A percentile compares a stretch with the other conserved stretches of the same genome.
Evolutionary conservation across 2,113 vertebrate genomes (phyloP).

Genomic region (Archocentrus centrarchus): DNA sequence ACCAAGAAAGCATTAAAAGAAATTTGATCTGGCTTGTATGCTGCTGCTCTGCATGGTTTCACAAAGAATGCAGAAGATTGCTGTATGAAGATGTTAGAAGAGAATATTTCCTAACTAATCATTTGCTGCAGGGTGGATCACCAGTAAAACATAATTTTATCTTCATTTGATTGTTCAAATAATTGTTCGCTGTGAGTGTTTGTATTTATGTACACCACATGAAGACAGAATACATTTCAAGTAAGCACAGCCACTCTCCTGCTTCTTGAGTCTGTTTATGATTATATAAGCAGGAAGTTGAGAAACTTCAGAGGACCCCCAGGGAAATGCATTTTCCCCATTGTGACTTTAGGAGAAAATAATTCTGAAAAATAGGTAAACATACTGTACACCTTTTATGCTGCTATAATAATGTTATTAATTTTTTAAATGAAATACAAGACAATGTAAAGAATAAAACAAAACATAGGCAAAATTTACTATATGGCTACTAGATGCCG

Average conservation of each 20-base stretch:
- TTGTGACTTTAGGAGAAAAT: constrained; percentile 71
- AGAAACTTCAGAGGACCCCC: constrained; percentile 59
- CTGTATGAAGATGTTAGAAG: too few species aligned
- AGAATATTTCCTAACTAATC: too few species aligned
- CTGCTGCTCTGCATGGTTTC: too few species aligned
- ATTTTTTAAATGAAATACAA: neutral
- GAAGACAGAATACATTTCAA: neutral
- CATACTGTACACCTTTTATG: neutral
- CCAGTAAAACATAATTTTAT: neutral
- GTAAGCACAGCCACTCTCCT: neutral
- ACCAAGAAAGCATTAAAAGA: too few species aligned
- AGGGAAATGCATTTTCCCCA: constrained; percentile 60
- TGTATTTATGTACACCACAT: neutral
- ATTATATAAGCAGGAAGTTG: constrained; percentile 56
- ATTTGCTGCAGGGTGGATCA: neutral
- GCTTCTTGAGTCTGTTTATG: constrained; percentile 20
- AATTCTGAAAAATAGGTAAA: constrained; percentile 27
- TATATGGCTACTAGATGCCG: neutral
- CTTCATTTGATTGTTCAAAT: neutral
- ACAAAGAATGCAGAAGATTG: too few species aligned
- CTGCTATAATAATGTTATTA: neutral
- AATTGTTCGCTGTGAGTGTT: neutral
- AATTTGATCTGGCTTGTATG: too few species aligned
- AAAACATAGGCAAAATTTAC: neutral
- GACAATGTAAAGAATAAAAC: neutral